phyloP scores from a whole-genome alignment of 2,888 invertebrate genomes.

The Oxystoma pomonae region DNA sequence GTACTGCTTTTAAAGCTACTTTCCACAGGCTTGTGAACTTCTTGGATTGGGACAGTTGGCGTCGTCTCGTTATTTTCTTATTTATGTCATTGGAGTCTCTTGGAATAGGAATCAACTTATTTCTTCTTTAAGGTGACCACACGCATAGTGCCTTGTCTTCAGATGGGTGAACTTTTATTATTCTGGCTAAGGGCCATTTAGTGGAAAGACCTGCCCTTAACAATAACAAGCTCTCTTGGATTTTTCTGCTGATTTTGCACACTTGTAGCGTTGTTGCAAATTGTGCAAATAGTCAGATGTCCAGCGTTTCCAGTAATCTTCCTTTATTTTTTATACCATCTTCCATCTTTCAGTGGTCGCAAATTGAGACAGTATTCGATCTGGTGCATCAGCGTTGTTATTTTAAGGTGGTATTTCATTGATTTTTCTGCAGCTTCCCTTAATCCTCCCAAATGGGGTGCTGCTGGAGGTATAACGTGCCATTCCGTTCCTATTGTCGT shows the following conservation, averaged over 20 bases:
- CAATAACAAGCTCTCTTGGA: not conserved
- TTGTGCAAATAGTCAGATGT: not conserved
- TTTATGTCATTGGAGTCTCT: not conserved
- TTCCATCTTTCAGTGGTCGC: not conserved
- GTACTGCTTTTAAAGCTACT: not conserved
- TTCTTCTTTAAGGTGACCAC: not conserved
- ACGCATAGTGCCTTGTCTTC: not conserved
- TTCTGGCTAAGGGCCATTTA: not conserved
- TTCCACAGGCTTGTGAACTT: not conserved
- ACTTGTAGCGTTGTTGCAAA: not conserved
- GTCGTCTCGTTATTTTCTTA: not conserved
- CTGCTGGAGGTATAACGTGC: not conserved
- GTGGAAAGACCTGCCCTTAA: not conserved
- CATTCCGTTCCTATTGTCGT: not conserved
- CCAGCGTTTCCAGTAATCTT: not conserved
- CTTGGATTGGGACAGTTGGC: not conserved
- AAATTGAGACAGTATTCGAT: not conserved
- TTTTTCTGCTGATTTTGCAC: not conserved
- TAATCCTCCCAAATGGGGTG: not conserved
- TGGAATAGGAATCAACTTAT: not conserved
- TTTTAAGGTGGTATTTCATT: no score
- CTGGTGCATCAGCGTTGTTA: not conserved
- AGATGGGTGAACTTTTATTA: not conserved
- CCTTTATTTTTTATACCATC: not conserved
- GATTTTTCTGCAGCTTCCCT: no score